These are phyloP conservation scores for Vanacampus margaritifer DNA, from an alignment of 2,113 vertebrate species.

Conservation along the genomic window DNA sequence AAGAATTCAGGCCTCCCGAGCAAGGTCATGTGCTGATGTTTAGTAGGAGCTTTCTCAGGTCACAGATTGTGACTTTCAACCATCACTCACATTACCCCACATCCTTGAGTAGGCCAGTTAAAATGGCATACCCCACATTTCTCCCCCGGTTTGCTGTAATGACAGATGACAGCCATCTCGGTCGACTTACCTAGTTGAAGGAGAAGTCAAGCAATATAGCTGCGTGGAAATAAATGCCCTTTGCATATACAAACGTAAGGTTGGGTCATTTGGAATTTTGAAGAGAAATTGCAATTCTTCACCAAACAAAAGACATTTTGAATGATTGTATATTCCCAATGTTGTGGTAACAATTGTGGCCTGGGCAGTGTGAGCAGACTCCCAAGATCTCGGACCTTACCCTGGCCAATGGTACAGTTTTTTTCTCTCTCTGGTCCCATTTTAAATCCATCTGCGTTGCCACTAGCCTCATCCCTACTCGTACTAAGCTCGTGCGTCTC, in stretches of 20 bases:
- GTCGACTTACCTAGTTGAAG: slow-evolving; percentile 47
- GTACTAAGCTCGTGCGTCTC: too few relatives aligned
- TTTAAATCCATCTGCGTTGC: too few relatives aligned
- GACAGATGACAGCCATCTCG: slow-evolving; percentile 58
- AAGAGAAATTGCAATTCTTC: background rate
- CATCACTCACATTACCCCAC: slow-evolving; percentile 63
- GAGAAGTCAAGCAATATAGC: slow-evolving; percentile 42
- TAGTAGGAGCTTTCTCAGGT: slow-evolving; percentile 69
- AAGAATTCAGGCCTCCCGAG: slow-evolving; percentile 68
- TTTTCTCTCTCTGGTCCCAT: too few relatives aligned
- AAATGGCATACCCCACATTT: slow-evolving; percentile 51
- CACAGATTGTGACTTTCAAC: slow-evolving; percentile 64
- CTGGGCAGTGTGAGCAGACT: background rate
- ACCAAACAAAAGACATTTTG: background rate
- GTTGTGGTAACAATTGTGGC: background rate
- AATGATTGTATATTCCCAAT: background rate
- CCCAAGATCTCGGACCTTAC: too few relatives aligned
- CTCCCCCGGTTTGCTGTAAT: slow-evolving; percentile 50
- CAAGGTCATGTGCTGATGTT: slow-evolving; percentile 74
- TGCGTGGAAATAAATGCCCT: slow-evolving; percentile 28
- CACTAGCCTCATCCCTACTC: too few relatives aligned
- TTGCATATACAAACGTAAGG: slow-evolving; percentile 9
- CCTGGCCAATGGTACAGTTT: too few relatives aligned
- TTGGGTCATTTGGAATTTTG: slow-evolving; percentile 3
- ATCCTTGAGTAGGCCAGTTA: slow-evolving; percentile 50